Evolutionary conservation across 2,113 vertebrate species (phyloP).

Genomic region (Ctenomys sociabilis): DNA sequence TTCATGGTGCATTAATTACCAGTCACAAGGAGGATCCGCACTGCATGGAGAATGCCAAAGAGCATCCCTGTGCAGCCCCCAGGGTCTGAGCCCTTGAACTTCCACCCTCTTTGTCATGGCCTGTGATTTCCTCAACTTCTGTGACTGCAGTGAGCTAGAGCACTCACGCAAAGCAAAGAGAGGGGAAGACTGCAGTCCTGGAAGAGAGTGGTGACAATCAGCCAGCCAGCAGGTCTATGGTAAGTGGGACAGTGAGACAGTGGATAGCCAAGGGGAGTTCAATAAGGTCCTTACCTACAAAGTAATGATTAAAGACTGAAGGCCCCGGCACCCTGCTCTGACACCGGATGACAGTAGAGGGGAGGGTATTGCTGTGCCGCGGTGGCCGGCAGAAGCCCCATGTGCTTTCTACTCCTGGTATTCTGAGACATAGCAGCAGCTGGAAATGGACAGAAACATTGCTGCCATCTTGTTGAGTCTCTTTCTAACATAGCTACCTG

Average conservation of each 20-base stretch:
- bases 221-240: not conserved
- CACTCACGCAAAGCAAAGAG: not conserved
- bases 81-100: not conserved
- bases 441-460: not conserved
- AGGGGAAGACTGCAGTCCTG: not conserved
- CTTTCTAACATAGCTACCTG: not conserved
- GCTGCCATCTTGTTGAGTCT: not conserved
- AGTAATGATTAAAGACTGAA: not conserved
- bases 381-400: not conserved
- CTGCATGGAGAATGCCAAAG: not conserved
- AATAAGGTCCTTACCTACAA: not conserved
- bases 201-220: not conserved
- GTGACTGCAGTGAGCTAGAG: not conserved
- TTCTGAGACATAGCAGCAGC: not conserved
- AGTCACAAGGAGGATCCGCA: not conserved
- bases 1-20: not conserved
- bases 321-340: accelerated
- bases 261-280: not conserved
- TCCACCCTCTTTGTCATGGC: not conserved
- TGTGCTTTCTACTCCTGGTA: not conserved
- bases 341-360: not conserved
- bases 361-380: not conserved
- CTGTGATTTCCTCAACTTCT: not conserved
- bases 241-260: not conserved
- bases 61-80: not conserved